A percentile compares a stretch with the other conserved stretches of the same genome.
phyloP scores from a whole-genome alignment of 2,888 invertebrate genomes.

The Agonopterix heracliana region DNA sequence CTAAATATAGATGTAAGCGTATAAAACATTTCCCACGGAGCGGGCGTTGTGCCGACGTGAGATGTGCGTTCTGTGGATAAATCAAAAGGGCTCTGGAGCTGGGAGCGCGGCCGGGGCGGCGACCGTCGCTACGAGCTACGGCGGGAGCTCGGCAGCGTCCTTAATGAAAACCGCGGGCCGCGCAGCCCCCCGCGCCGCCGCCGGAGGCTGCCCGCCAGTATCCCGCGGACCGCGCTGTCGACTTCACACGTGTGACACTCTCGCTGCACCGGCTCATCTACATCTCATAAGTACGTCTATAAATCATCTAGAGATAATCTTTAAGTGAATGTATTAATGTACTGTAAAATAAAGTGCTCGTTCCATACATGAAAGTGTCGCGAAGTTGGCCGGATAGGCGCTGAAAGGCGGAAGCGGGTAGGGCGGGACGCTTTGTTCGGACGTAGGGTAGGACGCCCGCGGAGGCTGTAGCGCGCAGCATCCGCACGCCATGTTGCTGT shows the following conservation, averaged over 20 bases:
- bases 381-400: conserved; percentile 31
- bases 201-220: conserved; percentile 60
- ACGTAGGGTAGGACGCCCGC: conserved; percentile 59
- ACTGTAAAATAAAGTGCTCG: conserved; percentile 38
- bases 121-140: conserved; percentile 45
- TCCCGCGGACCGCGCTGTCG: conserved; percentile 65
- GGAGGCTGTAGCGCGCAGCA: conserved; percentile 68
- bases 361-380: conserved; percentile 41
- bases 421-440: conserved; percentile 66
- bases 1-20: too few species aligned
- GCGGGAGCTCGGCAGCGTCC: conserved; percentile 34
- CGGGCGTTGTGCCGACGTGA: conserved; percentile 17
- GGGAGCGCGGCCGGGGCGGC: conserved; percentile 45
- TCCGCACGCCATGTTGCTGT: conserved; percentile 59
- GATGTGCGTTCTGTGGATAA: conserved; percentile 32
- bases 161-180: conserved; percentile 54
- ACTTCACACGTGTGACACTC: conserved; percentile 40
- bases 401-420: conserved; percentile 39
- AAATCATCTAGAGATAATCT: conserved; percentile 16
- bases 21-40: too few species aligned
- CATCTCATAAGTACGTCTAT: conserved; percentile 36
- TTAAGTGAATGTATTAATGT: too few species aligned
- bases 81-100: conserved; percentile 36
- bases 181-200: conserved; percentile 59
- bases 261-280: conserved; percentile 27